phyloP scores from a whole-genome alignment of 53 echinoderm and acorn worm species.

The Echinometra lucunter region DNA sequence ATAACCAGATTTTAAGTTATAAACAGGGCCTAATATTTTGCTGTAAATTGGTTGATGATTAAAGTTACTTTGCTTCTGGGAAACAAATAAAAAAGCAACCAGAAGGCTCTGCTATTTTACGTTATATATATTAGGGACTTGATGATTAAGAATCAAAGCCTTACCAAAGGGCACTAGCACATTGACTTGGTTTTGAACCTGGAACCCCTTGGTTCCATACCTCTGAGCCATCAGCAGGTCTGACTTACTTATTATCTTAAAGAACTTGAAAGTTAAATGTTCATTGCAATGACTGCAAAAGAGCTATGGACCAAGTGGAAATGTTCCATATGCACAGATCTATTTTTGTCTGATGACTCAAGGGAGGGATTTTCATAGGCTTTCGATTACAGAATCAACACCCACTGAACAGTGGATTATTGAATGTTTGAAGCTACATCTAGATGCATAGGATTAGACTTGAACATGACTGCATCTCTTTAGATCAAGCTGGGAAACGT shows the following conservation, averaged over 20 bases:
- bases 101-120: no score
- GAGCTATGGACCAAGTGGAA: background rate
- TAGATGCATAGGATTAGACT: background rate
- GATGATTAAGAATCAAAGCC: no score
- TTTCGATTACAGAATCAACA: constrained; percentile 42
- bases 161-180: no score
- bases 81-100: no score
- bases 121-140: no score
- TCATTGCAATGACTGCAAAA: background rate
- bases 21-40: background rate
- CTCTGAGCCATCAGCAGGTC: background rate
- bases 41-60: no score
- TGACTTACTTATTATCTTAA: background rate
- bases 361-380: constrained; percentile 38
- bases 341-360: constrained; percentile 35
- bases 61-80: no score
- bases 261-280: background rate
- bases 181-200: no score
- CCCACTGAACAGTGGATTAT: background rate
- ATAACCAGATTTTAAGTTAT: background rate
- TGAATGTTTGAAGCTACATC: background rate
- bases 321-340: background rate
- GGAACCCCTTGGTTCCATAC: background rate
- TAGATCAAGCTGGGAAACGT: background rate
- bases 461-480: background rate